These are phyloP conservation scores for Progne subis DNA, from an alignment of 2,113 vertebrate species.

Conservation along the genomic window DNA sequence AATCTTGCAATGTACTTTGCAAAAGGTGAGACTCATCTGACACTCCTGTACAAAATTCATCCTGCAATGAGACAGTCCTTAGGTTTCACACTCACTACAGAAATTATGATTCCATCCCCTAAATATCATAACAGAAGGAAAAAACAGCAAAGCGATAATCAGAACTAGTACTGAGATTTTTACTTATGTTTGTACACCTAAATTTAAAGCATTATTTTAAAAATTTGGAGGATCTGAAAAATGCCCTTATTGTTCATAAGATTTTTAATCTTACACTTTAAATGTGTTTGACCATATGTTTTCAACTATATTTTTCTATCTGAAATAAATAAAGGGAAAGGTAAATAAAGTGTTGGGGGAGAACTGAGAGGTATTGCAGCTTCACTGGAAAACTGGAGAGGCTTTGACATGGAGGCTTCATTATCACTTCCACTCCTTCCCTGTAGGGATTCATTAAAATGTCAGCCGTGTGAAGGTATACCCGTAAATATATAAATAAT, in stretches of 20 bases:
- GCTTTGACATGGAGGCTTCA: conserved; percentile 62
- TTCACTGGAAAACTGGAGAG: conserved; percentile 15
- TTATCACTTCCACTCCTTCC: conserved; percentile 59
- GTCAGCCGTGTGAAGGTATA: conserved; percentile 55
- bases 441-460: conserved; percentile 74
- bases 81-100: not conserved
- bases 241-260: not conserved
- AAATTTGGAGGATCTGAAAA: not conserved
- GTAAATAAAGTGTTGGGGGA: not conserved
- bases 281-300: conserved; percentile 19
- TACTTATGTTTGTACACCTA: not conserved
- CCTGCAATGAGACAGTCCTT: not conserved
- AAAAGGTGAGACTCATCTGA: not conserved
- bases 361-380: not conserved
- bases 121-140: not conserved
- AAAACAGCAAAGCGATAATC: not conserved
- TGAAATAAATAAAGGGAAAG: not conserved
- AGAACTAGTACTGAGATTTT: not conserved
- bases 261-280: conserved; percentile 45
- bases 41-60: not conserved
- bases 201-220: not conserved
- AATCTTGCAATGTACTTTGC: not conserved
- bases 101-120: not conserved
- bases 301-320: not conserved
- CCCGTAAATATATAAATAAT: conserved; percentile 66